Evolutionary conservation across 2,888 invertebrate genomes (phyloP).

Genomic region (Noctua fimbriata): DNA sequence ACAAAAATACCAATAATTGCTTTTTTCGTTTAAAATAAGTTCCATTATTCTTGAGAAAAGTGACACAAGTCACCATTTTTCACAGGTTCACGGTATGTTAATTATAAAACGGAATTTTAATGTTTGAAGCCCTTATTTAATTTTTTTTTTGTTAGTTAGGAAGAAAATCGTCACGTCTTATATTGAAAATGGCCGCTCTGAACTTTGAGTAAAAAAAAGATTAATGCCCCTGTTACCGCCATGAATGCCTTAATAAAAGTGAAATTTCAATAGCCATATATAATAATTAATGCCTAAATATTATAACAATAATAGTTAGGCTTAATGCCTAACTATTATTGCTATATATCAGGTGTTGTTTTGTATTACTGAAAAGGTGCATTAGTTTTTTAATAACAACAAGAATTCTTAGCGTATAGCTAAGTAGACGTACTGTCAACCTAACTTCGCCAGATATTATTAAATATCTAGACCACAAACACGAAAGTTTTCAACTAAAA

Average conservation of each 20-base stretch:
- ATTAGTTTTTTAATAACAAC: not conserved
- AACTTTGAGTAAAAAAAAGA: not conserved
- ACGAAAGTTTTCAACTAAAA: slow-evolving; percentile 17
- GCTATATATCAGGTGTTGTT: not conserved
- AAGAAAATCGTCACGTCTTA: slow-evolving; percentile 9
- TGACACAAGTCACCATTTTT: slow-evolving; percentile 33
- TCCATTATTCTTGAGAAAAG: slow-evolving; percentile 26
- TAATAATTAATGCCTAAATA: too few species aligned
- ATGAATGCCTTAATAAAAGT: not conserved
- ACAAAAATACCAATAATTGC: not conserved
- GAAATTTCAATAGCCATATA: not conserved
- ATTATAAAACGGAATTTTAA: slow-evolving; percentile 21
- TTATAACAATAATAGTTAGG: too few species aligned
- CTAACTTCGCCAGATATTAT: slow-evolving; percentile 8
- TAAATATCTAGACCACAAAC: not conserved
- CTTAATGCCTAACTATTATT: too few species aligned
- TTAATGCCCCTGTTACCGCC: not conserved
- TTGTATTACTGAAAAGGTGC: not conserved
- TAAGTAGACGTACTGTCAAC: not conserved
- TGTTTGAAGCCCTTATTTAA: not conserved
- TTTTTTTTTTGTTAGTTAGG: not conserved
- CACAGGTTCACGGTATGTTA: slow-evolving; percentile 1
- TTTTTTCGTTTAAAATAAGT: not conserved
- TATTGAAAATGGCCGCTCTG: not conserved
- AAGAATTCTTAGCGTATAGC: not conserved